These are phyloP conservation scores for Plectropomus leopardus DNA, from an alignment of 2,113 vertebrate species.

Conservation along the genomic window DNA sequence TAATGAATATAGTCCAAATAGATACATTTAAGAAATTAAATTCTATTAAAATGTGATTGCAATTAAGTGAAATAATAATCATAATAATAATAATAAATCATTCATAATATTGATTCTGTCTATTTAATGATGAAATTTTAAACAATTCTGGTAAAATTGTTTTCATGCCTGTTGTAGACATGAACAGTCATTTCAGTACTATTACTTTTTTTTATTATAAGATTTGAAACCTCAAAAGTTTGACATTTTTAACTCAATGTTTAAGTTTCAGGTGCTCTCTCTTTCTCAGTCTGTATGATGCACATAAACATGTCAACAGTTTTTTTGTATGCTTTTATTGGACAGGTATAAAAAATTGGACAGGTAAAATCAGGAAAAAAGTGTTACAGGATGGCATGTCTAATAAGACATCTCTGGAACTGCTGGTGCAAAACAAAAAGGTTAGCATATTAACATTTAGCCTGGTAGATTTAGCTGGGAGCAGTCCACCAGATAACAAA, in stretches of 20 bases:
- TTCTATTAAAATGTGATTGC: neutral
- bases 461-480: neutral
- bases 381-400: neutral
- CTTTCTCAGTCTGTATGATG: too few relatives aligned
- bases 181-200: neutral
- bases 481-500: neutral
- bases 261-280: too few relatives aligned
- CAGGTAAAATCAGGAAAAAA: too few relatives aligned
- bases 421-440: neutral
- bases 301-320: too few relatives aligned
- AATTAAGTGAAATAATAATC: neutral
- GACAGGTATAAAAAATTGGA: too few relatives aligned
- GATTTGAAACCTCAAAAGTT: too few relatives aligned
- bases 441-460: neutral
- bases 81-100: neutral
- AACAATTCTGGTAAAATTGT: neutral
- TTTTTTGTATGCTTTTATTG: too few relatives aligned
- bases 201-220: too few relatives aligned
- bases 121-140: neutral
- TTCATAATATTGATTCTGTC: neutral
- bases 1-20: too few relatives aligned
- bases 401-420: neutral
- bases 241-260: too few relatives aligned
- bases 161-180: neutral
- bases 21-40: too few relatives aligned